phyloP scores from a whole-genome alignment of 2,888 invertebrate species.

The Drosophila kambysellisi region DNA sequence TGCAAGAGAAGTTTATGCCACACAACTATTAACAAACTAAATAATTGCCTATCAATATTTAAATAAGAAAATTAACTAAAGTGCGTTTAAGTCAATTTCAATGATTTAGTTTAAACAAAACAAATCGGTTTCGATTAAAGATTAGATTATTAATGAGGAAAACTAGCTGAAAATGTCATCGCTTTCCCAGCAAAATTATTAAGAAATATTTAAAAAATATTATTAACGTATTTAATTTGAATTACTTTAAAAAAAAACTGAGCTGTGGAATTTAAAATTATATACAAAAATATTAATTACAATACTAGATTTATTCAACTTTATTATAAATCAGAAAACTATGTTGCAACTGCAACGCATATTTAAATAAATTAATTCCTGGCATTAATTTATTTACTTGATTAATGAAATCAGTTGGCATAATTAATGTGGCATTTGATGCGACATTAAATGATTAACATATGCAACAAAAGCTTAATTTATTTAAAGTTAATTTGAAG shows the following conservation, averaged over 20 bases:
- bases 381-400: too few relatives aligned
- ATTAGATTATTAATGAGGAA: too few relatives aligned
- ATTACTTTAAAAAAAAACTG: not conserved
- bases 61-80: not conserved
- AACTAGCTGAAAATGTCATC: not conserved
- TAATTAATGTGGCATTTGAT: not conserved
- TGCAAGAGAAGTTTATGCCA: constrained; percentile 32
- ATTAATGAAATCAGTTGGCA: not conserved
- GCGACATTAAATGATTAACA: not conserved
- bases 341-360: not conserved
- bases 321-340: not conserved
- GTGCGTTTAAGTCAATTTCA: not conserved
- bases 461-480: not conserved
- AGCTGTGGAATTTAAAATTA: accelerated
- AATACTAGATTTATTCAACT: not conserved
- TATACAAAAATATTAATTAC: not conserved
- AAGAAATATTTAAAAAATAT: not conserved
- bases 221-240: not conserved
- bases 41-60: not conserved
- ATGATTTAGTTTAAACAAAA: not conserved
- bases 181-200: not conserved
- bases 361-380: too few relatives aligned
- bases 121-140: not conserved
- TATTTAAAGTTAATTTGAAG: not conserved
- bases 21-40: not conserved